Base-by-base conservation (phyloP, 1,140 invertebrate genomes). In the Gryllus bimaculatus region DNA sequence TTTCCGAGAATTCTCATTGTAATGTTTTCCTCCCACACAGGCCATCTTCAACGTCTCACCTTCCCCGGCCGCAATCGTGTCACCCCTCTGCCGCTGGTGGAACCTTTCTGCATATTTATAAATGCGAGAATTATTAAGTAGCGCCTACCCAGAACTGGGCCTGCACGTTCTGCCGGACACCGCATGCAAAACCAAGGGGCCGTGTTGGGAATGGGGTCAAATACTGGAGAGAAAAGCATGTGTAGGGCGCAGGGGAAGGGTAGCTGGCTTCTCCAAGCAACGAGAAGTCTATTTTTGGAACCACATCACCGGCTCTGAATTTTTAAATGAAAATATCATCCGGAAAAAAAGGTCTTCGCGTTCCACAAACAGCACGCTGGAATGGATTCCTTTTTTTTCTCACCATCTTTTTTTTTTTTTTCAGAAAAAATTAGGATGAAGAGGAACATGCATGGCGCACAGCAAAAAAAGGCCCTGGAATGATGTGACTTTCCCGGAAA, bases 281-380 rank as follows among this genome's bases (percentile, higher is more conserved):
- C 7, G 54, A 66, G 54, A 66, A 66, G 54, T 10, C 18, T 66
- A 66, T 66, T 66, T 66, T 66, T 66, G 54, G 54, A 66, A 66
- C 54, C 2, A 18, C 54, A 66, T 66, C 54, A 66, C 10, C 7
- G 54, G 54, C 10, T 66, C 54, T 66, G 54, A 66, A 66, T 66
- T 66, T 66, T 66, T 66, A 66, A 66, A 66, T 66, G 54, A 66
- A 66, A 66, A 66, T 66, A 66, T 66, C 54, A 66, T 66, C 54
- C 7, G 54, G 54, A 66, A 66, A 66, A 66, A 66, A 66, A 7
- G 54, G 54, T 66, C 54, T 66, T 66, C 54, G 10, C 54, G 10
- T 18, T 66, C 10, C 54, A 18, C 54, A 66, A 66, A 66, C 54
- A 66, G 18, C 54, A 0, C 18, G 54, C 54, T 18, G 54, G 54